A percentile compares a stretch with the other conserved stretches of the same genome.
These are phyloP conservation scores for Dexiosoma caninum DNA, from an alignment of 2,888 invertebrate genomes.

Conservation along the genomic window DNA sequence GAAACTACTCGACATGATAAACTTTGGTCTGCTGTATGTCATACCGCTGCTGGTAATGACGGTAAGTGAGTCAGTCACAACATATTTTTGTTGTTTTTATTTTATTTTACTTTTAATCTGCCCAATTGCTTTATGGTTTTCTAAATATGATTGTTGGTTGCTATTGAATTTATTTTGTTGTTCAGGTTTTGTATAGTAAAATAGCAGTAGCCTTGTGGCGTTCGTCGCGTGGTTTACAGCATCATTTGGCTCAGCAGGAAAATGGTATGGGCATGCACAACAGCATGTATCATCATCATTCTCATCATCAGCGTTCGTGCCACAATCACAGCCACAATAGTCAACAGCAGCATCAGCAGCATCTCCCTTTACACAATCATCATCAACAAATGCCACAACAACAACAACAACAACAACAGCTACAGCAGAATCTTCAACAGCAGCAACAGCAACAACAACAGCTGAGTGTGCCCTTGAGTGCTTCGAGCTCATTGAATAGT, in stretches of 20 bases:
- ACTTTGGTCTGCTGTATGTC: slow-evolving; percentile 89
- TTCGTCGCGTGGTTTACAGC: slow-evolving; percentile 83
- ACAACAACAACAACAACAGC: slow-evolving; percentile 68
- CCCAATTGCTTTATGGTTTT: neutral
- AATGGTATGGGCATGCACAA: slow-evolving; percentile 70
- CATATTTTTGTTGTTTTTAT: neutral
- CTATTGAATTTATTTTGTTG: neutral
- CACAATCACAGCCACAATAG: slow-evolving; percentile 62
- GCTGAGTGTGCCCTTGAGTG: slow-evolving; percentile 23
- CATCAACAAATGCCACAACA: neutral
- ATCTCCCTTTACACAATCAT: slow-evolving; percentile 59
- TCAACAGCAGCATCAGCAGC: slow-evolving; percentile 66
- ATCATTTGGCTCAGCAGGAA: slow-evolving; percentile 76
- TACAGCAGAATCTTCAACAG: slow-evolving; percentile 31
- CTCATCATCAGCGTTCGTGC: slow-evolving; percentile 71
- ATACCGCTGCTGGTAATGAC: slow-evolving; percentile 89
- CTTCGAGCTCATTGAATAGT: slow-evolving; percentile 50
- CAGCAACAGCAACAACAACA: slow-evolving; percentile 58
- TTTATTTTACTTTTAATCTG: neutral
- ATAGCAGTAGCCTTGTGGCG: slow-evolving; percentile 92
- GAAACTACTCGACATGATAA: slow-evolving; percentile 87
- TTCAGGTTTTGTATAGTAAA: slow-evolving; percentile 86
- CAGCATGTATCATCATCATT: slow-evolving; percentile 72
- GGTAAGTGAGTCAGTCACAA: slow-evolving; percentile 80
- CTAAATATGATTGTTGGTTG: neutral